Evolutionary conservation across 1,140 invertebrate species (phyloP).

Genomic region (Drosophila persimilis): DNA sequence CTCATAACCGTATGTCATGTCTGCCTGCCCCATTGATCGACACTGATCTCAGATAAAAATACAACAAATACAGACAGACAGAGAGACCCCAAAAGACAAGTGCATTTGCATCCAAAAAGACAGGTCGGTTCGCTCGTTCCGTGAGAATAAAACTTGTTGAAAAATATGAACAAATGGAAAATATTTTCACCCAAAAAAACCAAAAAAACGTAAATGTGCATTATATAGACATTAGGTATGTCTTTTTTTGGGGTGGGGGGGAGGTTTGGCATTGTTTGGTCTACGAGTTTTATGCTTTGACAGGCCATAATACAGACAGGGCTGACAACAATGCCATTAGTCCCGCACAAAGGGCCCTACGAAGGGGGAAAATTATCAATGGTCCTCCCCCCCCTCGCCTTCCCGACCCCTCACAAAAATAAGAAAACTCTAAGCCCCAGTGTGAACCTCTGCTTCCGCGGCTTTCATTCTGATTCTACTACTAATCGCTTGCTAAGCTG

Average conservation of each 20-base stretch:
- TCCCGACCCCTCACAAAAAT: neutral
- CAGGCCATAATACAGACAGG: conserved; percentile 59
- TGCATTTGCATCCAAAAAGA: conserved; percentile 67
- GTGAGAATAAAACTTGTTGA: conserved; percentile 58
- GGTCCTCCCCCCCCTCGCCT: neutral
- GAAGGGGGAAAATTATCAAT: conserved; percentile 55
- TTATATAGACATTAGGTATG: conserved; percentile 61
- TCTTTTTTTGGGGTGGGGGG: neutral
- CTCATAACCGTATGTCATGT: conserved; percentile 54
- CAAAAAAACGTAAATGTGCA: conserved; percentile 59
- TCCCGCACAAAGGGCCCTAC: conserved; percentile 48
- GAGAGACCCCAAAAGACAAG: conserved; percentile 60
- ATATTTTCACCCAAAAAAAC: conserved; percentile 54
- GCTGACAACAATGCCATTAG: conserved; percentile 78
- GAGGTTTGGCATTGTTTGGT: conserved; percentile 55
- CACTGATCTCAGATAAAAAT: conserved; percentile 75
- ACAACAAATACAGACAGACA: conserved; percentile 26
- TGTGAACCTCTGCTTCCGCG: conserved; percentile 60
- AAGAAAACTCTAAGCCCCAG: conserved; percentile 44
- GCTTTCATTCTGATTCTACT: conserved; percentile 24
- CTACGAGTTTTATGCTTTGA: conserved; percentile 68
- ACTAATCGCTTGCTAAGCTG: conserved; percentile 71
- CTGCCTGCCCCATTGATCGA: conserved; percentile 56
- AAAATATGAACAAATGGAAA: conserved; percentile 70
- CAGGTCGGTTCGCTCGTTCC: conserved; percentile 47